Percentiles rank a stretch among this genome's conserved stretches.
These are phyloP conservation scores for Bembecia ichneumoniformis DNA, from an alignment of 2,888 invertebrate genomes.

Conservation along the genomic window DNA sequence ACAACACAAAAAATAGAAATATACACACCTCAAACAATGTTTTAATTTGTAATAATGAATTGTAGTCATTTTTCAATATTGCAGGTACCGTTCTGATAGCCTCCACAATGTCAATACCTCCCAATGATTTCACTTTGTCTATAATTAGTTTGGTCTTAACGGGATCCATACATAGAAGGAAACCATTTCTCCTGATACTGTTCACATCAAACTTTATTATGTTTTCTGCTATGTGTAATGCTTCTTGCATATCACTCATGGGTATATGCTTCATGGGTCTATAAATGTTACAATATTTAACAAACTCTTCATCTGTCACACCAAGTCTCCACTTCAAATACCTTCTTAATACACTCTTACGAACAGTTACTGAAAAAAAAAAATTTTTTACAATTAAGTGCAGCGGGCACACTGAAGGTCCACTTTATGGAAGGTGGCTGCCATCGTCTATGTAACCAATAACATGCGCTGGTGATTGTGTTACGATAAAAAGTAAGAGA, in stretches of 20 bases:
- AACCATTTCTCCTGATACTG: constrained; percentile 72
- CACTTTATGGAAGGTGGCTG: no score
- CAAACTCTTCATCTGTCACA: constrained; percentile 41
- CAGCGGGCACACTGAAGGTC: no score
- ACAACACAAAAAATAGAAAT: no score
- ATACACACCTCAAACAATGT: constrained; percentile 60
- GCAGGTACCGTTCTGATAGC: constrained; percentile 73
- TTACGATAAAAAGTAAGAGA: no score
- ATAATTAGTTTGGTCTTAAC: constrained; percentile 71
- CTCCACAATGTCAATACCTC: constrained; percentile 68
- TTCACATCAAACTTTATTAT: constrained; percentile 68
- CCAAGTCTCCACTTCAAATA: constrained; percentile 47
- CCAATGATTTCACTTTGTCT: constrained; percentile 63
- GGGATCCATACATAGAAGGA: constrained; percentile 72
- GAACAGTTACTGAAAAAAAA: constrained; percentile 43
- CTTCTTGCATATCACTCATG: constrained; percentile 62
- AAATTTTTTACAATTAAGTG: no score
- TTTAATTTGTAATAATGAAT: constrained; percentile 67
- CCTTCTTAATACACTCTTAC: constrained; percentile 48
- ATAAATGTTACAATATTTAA: constrained; percentile 49
- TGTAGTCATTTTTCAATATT: constrained; percentile 73
- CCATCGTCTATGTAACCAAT: no score
- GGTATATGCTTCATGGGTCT: constrained; percentile 52
- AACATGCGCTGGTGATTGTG: no score
- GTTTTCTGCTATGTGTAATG: constrained; percentile 66